A percentile compares a stretch with the other conserved stretches of the same genome.
phyloP scores from a whole-genome alignment of 1,140 invertebrate species.

The Cataglyphis hispanica region DNA sequence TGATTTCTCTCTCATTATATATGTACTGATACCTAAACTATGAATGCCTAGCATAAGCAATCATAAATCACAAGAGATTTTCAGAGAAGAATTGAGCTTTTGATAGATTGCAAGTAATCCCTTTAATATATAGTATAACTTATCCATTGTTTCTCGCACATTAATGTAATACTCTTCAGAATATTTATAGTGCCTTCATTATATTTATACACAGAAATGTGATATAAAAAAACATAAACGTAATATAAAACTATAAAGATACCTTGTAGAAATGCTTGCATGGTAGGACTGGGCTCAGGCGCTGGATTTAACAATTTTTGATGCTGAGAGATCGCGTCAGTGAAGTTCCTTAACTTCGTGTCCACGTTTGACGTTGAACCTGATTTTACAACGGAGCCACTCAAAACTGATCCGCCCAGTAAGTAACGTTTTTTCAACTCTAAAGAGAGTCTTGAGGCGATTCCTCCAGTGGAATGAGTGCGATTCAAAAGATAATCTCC shows the following conservation, averaged over 20 bases:
- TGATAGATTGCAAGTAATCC: too few species aligned
- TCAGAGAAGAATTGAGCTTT: too few species aligned
- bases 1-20: too few species aligned
- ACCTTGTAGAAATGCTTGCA: conserved; percentile 90
- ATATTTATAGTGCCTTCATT: too few species aligned
- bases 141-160: too few species aligned
- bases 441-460: conserved; percentile 94
- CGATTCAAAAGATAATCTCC: conserved; percentile 92
- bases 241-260: conserved; percentile 23
- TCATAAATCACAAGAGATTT: too few species aligned
- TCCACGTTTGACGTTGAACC: conserved; percentile 95
- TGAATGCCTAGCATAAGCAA: too few species aligned
- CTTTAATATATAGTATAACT: too few species aligned
- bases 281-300: conserved; percentile 90
- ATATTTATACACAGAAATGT: too few species aligned
- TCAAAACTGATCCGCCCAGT: conserved; percentile 89
- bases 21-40: too few species aligned
- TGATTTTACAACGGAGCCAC: conserved; percentile 91
- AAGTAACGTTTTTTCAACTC: conserved; percentile 95
- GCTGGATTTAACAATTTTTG: conserved; percentile 95
- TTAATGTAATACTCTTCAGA: too few species aligned
- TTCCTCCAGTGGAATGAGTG: conserved; percentile 94
- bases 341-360: conserved; percentile 93
- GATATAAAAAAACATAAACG: conserved; percentile 1
- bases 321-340: conserved; percentile 94